A percentile compares a stretch with the other conserved stretches of the same genome.
phyloP scores from a whole-genome alignment of 2,797 vertebrate species.

The Sparidentex hasta region DNA sequence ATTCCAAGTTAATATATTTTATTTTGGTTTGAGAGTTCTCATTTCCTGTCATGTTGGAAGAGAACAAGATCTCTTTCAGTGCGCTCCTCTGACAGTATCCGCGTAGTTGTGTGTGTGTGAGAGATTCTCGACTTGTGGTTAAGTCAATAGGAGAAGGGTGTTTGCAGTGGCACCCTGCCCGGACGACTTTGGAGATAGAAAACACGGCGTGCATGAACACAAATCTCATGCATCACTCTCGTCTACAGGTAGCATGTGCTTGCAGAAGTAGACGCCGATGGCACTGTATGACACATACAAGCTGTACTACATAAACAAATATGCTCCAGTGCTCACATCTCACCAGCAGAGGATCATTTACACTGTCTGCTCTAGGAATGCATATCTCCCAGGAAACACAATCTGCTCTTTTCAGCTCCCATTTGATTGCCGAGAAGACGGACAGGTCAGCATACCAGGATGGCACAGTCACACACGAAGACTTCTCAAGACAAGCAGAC shows the following conservation, averaged over 20 bases:
- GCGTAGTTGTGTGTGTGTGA: slow-evolving; percentile 62
- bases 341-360: slow-evolving; percentile 24
- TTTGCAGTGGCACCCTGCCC: slow-evolving; percentile 82
- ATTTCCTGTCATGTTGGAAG: slow-evolving; percentile 81
- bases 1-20: slow-evolving; percentile 71
- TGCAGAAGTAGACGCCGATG: slow-evolving; percentile 35
- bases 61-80: slow-evolving; percentile 76
- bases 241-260: slow-evolving; percentile 46
- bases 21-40: slow-evolving; percentile 73
- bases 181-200: slow-evolving; percentile 55
- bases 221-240: slow-evolving; percentile 46
- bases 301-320: slow-evolving; percentile 43
- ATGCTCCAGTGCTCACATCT: slow-evolving; percentile 31
- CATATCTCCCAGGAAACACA: slow-evolving; percentile 55
- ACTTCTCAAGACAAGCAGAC: slow-evolving; percentile 26
- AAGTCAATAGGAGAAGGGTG: slow-evolving; percentile 78
- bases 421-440: slow-evolving; percentile 37
- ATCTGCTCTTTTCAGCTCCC: slow-evolving; percentile 41
- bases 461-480: slow-evolving; percentile 25
- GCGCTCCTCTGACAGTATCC: slow-evolving; percentile 62
- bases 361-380: slow-evolving; percentile 38
- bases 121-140: slow-evolving; percentile 77
- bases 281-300: slow-evolving; percentile 30
- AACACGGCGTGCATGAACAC: slow-evolving; percentile 31
- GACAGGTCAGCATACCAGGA: slow-evolving; percentile 57